phyloP scores from a whole-genome alignment of 2,888 invertebrate species.

The Aphidoletes aphidimyza region DNA sequence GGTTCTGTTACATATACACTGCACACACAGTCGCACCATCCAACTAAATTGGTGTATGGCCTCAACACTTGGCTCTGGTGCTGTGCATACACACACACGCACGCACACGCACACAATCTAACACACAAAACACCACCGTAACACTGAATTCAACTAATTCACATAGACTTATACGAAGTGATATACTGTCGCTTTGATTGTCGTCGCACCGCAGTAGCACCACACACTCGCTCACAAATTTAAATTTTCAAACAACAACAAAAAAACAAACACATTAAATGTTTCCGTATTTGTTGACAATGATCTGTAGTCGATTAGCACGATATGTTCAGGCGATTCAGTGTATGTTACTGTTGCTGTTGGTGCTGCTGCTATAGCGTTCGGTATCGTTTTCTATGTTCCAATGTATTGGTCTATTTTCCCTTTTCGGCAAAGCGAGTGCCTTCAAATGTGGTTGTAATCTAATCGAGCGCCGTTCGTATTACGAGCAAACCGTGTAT shows the following conservation, averaged over 20 bases:
- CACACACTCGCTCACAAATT: conserved; percentile 7
- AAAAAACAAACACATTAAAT: background rate
- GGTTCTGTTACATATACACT: background rate
- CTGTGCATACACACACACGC: background rate
- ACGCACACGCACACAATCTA: background rate
- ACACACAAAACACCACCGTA: background rate
- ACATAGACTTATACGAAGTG: background rate
- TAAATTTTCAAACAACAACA: background rate
- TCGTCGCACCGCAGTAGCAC: conserved; percentile 33
- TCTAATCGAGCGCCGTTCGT: background rate
- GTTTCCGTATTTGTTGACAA: conserved; percentile 20
- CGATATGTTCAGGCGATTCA: background rate
- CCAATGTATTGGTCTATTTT: background rate
- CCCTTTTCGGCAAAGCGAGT: background rate
- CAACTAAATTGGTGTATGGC: no score
- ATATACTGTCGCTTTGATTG: conserved; percentile 35
- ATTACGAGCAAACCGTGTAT: conserved; percentile 16
- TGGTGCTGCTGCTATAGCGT: no score
- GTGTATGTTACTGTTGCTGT: background rate
- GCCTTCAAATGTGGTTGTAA: background rate
- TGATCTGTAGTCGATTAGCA: conserved; percentile 30
- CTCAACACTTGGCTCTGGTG: no score
- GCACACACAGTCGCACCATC: no score
- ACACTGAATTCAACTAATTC: background rate
- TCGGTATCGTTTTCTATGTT: background rate